A percentile compares a stretch with the other conserved stretches of the same genome.
Conservation (phyloP, 2,888 invertebrate species). For the Ypsolopha sequella region DNA sequence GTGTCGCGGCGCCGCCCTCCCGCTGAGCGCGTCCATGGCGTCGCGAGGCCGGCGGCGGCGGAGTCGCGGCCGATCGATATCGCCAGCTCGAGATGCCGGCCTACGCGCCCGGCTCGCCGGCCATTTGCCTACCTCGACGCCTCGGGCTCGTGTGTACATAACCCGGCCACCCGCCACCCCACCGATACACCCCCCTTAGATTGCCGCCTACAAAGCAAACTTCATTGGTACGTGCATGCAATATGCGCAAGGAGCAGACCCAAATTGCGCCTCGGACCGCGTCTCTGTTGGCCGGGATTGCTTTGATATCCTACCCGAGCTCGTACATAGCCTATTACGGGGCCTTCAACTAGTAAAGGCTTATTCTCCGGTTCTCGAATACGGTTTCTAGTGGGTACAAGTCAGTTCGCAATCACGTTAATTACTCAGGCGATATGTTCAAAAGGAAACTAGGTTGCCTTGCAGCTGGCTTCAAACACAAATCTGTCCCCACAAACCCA, state of each 20-base stretch:
- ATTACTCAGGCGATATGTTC: conserved; percentile 31
- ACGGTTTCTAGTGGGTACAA: conserved; percentile 23
- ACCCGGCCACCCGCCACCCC: conserved; percentile 51
- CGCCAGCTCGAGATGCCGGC: conserved; percentile 59
- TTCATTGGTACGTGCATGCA: conserved; percentile 71
- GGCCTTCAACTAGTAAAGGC: conserved; percentile 34
- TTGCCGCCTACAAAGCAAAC: conserved; percentile 71
- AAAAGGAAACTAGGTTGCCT: conserved; percentile 13
- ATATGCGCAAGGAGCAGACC: conserved; percentile 65
- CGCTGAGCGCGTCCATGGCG: conserved; percentile 54
- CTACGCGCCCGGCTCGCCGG: conserved; percentile 64
- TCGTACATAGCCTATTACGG: conserved; percentile 42
- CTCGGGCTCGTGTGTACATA: conserved; percentile 68
- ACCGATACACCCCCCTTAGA: conserved; percentile 61
- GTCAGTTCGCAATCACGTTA: conserved; percentile 40
- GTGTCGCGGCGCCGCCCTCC: conserved; percentile 36
- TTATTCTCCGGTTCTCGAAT: conserved; percentile 23
- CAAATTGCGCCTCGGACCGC: conserved; percentile 54
- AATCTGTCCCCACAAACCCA: no score
- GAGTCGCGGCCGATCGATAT: conserved; percentile 62
- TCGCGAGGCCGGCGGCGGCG: conserved; percentile 38
- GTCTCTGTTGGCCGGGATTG: conserved; percentile 31
- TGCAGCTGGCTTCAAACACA: no score
- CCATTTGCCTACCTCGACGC: conserved; percentile 71
- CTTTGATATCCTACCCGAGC: conserved; percentile 54